Conservation (phyloP, 2,888 invertebrate species). For the Trilocha varians region DNA sequence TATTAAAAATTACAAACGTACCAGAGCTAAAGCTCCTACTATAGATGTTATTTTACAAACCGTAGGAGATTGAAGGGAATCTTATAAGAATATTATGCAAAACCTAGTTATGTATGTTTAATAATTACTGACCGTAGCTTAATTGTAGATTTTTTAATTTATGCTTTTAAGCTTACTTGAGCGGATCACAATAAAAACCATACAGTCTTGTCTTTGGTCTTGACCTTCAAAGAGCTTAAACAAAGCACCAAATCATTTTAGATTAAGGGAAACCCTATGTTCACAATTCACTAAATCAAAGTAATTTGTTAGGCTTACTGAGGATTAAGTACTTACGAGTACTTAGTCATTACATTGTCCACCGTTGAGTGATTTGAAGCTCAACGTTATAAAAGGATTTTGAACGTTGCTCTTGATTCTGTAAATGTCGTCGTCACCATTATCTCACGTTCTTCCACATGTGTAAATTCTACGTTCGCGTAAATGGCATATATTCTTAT, state of each 20-base stretch:
- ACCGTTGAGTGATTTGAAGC: background rate
- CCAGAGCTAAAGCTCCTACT: no score
- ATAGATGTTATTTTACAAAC: no score
- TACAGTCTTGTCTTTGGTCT: background rate
- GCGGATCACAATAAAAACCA: no score
- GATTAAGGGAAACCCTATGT: constrained; percentile 1
- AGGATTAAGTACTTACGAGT: constrained; percentile 8
- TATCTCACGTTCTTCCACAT: background rate
- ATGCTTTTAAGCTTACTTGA: no score
- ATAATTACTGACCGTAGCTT: no score
- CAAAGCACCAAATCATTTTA: background rate
- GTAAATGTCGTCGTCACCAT: background rate
- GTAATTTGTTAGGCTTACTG: constrained; percentile 8
- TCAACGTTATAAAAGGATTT: background rate
- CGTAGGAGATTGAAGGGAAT: no score
- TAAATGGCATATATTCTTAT: no score
- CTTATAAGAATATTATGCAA: no score
- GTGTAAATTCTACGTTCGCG: no score
- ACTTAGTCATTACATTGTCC: constrained; percentile 2
- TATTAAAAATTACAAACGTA: no score
- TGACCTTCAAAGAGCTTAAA: background rate
- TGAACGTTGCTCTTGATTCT: background rate
- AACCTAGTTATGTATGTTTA: no score
- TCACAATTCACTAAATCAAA: constrained; percentile 6
- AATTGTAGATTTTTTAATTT: no score